Base-by-base conservation (phyloP, 2,113 vertebrate genomes). In the Lagopus leucura region DNA sequence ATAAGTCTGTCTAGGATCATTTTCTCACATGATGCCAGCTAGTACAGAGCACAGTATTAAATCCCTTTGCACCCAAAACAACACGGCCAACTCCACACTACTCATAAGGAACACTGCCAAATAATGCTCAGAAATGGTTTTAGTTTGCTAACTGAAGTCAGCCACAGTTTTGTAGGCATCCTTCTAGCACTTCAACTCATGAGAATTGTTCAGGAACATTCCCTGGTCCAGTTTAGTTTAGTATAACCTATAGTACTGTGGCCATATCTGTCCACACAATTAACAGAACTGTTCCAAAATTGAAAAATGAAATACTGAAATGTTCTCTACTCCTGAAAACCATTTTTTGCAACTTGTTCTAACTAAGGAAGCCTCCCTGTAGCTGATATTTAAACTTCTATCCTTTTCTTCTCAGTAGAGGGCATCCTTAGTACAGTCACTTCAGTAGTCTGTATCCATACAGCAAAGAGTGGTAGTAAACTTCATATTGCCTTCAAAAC, bases 361-460 rank as follows among this genome's bases (percentile, higher is more conserved):
- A 71, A 34, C 28, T 73, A 45, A 36, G 79, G 38, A 80, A 88
- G 65, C 78, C 69, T 64, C 69, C 74, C 40, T 81, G 40, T 38
- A 75, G 38, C 27, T 78, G 25, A 24, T 81, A 50, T 70, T 74
- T 76, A 63, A 48, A 66, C n/a, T 93, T 76, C 65, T 94, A 82
- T 95, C 91, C 92, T 32, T 81, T 92, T 95, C 76, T 95, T 91
- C 82, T 96, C 96, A 96, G 93, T 90, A 96, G 95, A 97, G 96
- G 94, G 96, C 96, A 97, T 94, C 96, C 94, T 97, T 94, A 94
- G 94, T 93, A 93, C 91, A 96, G 94, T 77, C 90, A 81, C 95
- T 94, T 94, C 61, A 57, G 57, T 45, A 86, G 47, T 48, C 69
- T 63, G 7, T 25, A 83, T 65, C 82, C 30, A 72, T 60, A 43